Evolutionary conservation across 2,888 invertebrate species (phyloP).

Genomic region (Noctuana brunneofusca): DNA sequence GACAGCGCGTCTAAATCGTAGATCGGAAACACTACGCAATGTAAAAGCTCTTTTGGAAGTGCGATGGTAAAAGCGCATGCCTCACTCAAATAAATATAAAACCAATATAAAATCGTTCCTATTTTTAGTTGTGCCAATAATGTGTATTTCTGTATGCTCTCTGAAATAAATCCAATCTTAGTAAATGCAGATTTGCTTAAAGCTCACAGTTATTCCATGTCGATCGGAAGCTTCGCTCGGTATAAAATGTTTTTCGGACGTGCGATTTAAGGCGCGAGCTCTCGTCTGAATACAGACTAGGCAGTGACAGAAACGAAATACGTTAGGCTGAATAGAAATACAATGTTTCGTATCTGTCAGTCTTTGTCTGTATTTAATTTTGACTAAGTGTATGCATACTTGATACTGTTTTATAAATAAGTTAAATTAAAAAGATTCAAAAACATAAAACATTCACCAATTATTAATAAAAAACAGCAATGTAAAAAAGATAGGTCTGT

Average conservation of each 20-base stretch:
- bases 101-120: not conserved
- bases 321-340: too few species aligned
- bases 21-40: too few species aligned
- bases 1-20: too few species aligned
- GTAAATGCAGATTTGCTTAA: slow-evolving; percentile 2
- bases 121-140: not conserved
- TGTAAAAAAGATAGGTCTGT: not conserved
- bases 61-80: not conserved
- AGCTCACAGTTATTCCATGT: not conserved
- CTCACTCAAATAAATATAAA: not conserved
- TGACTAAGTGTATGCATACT: too few species aligned
- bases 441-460: too few species aligned
- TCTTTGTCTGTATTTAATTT: too few species aligned
- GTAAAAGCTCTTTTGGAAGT: not conserved
- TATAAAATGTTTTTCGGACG: not conserved
- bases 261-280: not conserved
- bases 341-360: too few species aligned
- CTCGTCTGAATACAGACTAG: not conserved
- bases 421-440: too few species aligned
- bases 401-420: too few species aligned
- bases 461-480: not conserved
- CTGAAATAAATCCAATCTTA: not conserved
- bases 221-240: not conserved
- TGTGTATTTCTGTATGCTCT: not conserved
- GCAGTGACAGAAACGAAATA: not conserved